Conservation (phyloP, 2,797 vertebrate species). For the Myripristis jacobus region DNA sequence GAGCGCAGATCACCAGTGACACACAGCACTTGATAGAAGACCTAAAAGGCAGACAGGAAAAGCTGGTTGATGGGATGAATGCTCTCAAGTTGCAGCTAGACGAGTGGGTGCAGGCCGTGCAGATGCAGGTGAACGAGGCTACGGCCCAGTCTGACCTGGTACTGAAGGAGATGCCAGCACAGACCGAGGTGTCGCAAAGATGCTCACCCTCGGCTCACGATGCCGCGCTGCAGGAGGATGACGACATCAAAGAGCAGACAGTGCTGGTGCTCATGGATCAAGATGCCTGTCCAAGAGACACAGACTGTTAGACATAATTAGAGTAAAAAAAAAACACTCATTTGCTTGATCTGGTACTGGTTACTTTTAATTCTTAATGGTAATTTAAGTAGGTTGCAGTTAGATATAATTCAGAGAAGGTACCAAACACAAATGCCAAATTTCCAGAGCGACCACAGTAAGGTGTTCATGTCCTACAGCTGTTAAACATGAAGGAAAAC, state of each 20-base stretch:
- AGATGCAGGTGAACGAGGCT: constrained; percentile 79
- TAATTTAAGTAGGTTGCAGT: constrained; percentile 34
- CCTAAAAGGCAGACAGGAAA: constrained; percentile 81
- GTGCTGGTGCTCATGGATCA: constrained; percentile 51
- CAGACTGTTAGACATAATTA: constrained; percentile 60
- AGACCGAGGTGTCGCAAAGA: constrained; percentile 36
- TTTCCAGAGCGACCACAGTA: constrained; percentile 29
- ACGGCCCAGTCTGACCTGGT: constrained; percentile 55
- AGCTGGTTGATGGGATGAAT: constrained; percentile 75
- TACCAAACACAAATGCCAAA: constrained; percentile 26
- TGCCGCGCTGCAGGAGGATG: constrained; percentile 15
- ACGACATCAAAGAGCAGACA: constrained; percentile 30
- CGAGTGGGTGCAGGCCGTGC: constrained; percentile 79
- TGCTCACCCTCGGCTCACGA: constrained; percentile 28
- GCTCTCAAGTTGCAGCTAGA: constrained; percentile 76
- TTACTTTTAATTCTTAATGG: constrained; percentile 31
- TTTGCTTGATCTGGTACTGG: constrained; percentile 24
- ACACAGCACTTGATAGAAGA: constrained; percentile 78
- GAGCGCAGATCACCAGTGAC: constrained; percentile 60
- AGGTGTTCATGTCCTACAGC: background rate
- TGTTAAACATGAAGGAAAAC: constrained; percentile 52
- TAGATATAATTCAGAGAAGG: background rate
- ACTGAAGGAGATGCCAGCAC: constrained; percentile 64
- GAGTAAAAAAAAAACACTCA: constrained; percentile 17
- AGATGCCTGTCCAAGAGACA: constrained; percentile 44